phyloP scores from a whole-genome alignment of 1,140 invertebrate species.

The Lepidurus couesii region DNA sequence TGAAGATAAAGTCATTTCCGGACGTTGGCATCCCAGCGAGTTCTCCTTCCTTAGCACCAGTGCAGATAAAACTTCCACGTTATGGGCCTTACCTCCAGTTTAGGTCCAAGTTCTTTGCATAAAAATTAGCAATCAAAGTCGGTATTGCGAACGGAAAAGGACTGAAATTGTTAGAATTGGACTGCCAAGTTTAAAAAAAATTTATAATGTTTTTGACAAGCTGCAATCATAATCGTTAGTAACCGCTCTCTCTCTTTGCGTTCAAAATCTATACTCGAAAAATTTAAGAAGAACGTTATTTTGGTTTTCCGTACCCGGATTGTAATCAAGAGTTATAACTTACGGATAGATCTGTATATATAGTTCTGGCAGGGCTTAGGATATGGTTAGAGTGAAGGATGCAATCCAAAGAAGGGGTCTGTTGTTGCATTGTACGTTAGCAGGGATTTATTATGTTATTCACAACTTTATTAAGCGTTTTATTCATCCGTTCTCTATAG shows the following conservation, averaged over 20 bases:
- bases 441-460: not conserved
- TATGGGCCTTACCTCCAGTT: conserved; percentile 83
- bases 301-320: not conserved
- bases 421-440: not conserved
- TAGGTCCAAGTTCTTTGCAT: conserved; percentile 34
- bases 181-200: not conserved
- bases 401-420: not conserved
- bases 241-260: too few relatives aligned
- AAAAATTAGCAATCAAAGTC: not conserved
- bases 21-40: conserved; percentile 94
- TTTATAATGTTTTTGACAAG: too few relatives aligned
- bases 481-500: not conserved
- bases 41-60: conserved; percentile 96
- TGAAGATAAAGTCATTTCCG: conserved; percentile 95
- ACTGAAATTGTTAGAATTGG: not conserved
- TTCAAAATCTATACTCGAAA: not conserved
- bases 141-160: not conserved
- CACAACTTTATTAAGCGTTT: not conserved
- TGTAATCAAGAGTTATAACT: not conserved
- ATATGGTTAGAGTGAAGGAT: not conserved
- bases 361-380: not conserved
- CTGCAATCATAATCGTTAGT: too few relatives aligned
- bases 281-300: not conserved
- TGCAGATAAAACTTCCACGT: conserved; percentile 90
- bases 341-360: not conserved